Evolutionary conservation across 2,113 vertebrate species (phyloP).

Genomic region (Pao palembangensis): DNA sequence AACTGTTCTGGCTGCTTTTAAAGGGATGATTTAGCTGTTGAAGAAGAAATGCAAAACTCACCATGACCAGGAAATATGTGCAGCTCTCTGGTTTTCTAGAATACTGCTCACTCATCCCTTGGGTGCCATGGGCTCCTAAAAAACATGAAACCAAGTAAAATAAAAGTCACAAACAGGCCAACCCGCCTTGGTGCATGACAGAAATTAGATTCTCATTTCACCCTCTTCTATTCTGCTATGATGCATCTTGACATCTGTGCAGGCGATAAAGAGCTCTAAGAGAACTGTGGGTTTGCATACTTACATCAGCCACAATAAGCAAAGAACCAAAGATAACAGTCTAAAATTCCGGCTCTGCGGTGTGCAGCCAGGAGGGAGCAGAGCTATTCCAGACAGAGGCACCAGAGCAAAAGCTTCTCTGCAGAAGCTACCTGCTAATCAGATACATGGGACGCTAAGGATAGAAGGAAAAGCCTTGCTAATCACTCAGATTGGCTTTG

Average conservation of each 20-base stretch:
- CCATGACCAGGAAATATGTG: constrained; percentile 29
- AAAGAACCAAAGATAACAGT: neutral
- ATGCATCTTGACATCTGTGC: neutral
- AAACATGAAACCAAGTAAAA: constrained; percentile 24
- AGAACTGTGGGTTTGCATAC: constrained; percentile 34
- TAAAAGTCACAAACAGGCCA: constrained; percentile 9
- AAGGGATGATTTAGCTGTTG: neutral
- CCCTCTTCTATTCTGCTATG: neutral
- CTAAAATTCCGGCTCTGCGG: constrained; percentile 14
- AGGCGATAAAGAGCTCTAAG: neutral
- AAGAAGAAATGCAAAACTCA: constrained; percentile 17
- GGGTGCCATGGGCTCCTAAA: constrained; percentile 17
- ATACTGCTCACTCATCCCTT: constrained; percentile 30
- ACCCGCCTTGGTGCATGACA: neutral
- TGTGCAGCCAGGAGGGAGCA: constrained; percentile 12
- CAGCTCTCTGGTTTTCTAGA: constrained; percentile 18
- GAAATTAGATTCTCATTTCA: neutral
- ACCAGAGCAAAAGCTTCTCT: constrained; percentile 48
- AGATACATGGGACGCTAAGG: constrained; percentile 77
- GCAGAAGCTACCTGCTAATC: constrained; percentile 72
- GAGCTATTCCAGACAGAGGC: constrained; percentile 21
- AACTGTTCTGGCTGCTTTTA: neutral
- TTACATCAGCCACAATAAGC: constrained; percentile 46
- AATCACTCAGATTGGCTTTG: constrained; percentile 81
- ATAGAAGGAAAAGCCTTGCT: constrained; percentile 85